Conservation (phyloP, 1,140 invertebrate genomes). For the Tetranychus urticae region DNA sequence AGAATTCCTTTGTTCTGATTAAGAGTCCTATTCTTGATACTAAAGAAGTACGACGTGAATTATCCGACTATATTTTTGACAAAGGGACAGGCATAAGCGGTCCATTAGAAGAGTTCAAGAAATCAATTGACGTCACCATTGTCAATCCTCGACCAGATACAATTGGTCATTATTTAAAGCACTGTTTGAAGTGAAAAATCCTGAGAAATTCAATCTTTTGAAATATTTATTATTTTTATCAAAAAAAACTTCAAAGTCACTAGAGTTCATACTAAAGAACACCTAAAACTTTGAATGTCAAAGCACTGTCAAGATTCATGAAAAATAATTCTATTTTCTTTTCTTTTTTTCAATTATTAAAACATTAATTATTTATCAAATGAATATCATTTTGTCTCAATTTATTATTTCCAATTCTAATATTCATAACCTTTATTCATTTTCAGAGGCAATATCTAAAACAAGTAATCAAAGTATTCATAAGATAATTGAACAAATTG, state of each 20-base stretch:
- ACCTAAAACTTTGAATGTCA: no score
- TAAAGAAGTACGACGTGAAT: no score
- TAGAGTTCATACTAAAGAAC: no score
- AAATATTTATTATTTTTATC: no score
- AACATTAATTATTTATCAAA: no score
- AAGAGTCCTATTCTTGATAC: rapidly evolving
- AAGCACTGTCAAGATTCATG: no score
- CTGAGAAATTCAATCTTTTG: background rate
- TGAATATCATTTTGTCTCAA: background rate
- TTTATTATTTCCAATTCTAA: no score
- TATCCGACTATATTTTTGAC: background rate
- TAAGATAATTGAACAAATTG: slow-evolving; percentile 25
- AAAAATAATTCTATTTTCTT: no score
- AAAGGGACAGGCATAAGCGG: background rate
- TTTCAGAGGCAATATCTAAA: slow-evolving; percentile 1
- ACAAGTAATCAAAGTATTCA: background rate
- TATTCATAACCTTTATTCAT: background rate
- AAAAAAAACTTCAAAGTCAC: no score
- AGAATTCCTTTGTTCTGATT: no score
- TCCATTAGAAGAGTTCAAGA: background rate
- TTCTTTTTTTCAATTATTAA: no score
- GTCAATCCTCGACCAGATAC: background rate
- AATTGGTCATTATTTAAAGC: background rate
- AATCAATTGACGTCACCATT: background rate
- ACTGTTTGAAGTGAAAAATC: background rate